Conservation (phyloP, 2,113 vertebrate genomes). For the Emberiza fucata region DNA sequence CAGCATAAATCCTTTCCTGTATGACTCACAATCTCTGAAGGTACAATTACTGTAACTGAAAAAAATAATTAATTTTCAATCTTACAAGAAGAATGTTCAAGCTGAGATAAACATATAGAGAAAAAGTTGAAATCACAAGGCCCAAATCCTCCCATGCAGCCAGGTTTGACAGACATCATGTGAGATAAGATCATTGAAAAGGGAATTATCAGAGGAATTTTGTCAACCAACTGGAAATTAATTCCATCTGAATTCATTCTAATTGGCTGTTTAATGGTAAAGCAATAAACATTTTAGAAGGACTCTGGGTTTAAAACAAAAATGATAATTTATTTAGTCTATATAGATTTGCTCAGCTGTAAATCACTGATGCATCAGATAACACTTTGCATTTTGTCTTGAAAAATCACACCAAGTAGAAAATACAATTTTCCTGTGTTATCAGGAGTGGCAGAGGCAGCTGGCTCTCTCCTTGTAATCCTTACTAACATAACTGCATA, state of each 20-base stretch:
- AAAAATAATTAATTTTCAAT: neutral
- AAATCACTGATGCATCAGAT: neutral
- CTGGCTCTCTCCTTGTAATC: neutral
- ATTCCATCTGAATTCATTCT: neutral
- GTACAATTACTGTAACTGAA: neutral
- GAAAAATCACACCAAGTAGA: neutral
- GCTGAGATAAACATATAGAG: neutral
- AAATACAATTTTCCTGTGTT: neutral
- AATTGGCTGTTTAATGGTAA: neutral
- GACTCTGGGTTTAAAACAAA: neutral
- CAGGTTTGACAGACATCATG: neutral
- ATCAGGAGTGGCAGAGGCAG: neutral
- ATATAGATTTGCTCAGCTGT: constrained; percentile 11
- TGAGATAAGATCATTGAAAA: neutral
- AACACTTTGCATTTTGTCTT: neutral
- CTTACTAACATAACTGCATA: neutral
- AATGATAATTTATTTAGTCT: neutral
- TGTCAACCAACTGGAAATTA: neutral
- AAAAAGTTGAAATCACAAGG: neutral
- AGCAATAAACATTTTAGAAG: neutral
- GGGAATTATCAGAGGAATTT: neutral
- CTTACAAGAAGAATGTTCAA: neutral
- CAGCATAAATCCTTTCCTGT: neutral
- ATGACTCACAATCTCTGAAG: neutral
- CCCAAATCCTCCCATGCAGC: neutral